Conservation (phyloP, 2,888 invertebrate genomes). For the Eristalis pertinax region DNA sequence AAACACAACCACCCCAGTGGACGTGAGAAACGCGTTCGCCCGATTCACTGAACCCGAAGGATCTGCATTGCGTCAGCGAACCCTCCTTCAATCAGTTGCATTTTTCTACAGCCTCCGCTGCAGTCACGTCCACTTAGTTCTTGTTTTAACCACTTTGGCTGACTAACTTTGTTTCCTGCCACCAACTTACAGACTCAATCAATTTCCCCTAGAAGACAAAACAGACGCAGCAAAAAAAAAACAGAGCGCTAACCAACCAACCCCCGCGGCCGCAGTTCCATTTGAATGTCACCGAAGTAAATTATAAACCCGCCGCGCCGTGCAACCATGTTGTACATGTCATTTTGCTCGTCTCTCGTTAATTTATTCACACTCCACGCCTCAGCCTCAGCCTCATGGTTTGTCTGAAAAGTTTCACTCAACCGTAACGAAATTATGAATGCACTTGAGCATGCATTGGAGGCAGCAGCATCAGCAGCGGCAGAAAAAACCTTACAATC, state of each 20-base stretch:
- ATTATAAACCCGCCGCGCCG: neutral
- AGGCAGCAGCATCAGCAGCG: neutral
- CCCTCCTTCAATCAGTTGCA: neutral
- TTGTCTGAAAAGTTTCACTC: constrained; percentile 51
- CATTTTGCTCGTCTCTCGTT: constrained; percentile 28
- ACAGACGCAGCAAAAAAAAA: neutral
- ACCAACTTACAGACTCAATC: neutral
- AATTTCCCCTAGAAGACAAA: neutral
- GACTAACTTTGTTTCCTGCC: neutral
- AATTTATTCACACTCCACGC: constrained; percentile 27
- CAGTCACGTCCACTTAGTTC: neutral
- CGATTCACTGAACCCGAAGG: neutral
- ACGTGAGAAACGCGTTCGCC: neutral
- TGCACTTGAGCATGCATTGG: constrained; percentile 50
- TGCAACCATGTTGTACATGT: constrained; percentile 10
- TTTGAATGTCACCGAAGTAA: neutral
- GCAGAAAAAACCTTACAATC: constrained; percentile 18
- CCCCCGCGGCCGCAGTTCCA: neutral
- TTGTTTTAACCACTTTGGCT: neutral
- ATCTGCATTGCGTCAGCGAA: neutral
- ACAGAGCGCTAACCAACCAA: too few species aligned
- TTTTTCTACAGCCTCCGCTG: neutral
- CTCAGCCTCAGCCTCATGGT: constrained; percentile 20
- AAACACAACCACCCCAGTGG: neutral
- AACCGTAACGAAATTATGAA: constrained; percentile 60